These are phyloP conservation scores for Vannuccia rotundouncinata DNA, from an alignment of 2,888 invertebrate species.

Conservation along the genomic window DNA sequence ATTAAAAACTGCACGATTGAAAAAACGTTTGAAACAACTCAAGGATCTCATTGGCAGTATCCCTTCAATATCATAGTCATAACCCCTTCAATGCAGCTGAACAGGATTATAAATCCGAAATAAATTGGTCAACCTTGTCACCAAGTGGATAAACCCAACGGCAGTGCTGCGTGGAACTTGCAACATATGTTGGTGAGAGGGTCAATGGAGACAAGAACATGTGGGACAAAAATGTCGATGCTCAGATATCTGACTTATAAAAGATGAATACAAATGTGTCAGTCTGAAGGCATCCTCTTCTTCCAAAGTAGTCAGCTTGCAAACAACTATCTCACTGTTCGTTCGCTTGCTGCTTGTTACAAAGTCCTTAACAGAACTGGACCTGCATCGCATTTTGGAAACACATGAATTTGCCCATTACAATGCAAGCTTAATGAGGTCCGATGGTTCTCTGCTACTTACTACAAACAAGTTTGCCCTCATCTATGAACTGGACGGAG, in stretches of 20 bases:
- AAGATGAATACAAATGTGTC: not conserved
- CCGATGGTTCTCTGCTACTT: constrained; percentile 17
- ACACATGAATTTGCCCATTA: constrained; percentile 28
- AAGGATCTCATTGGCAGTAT: not conserved
- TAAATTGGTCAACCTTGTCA: constrained; percentile 34
- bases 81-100: constrained; percentile 5
- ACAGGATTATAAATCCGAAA: not conserved
- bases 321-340: no score
- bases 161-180: constrained; percentile 25
- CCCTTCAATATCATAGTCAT: no score
- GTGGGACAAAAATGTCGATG: constrained; percentile 34
- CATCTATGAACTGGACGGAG: no score
- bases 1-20: constrained; percentile 1
- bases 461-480: constrained; percentile 15
- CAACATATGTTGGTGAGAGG: not conserved
- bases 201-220: not conserved
- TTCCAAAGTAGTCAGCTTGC: not conserved
- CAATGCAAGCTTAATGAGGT: constrained; percentile 21
- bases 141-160: constrained; percentile 35
- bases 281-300: constrained; percentile 25
- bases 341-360: constrained; percentile 30
- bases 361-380: constrained; percentile 32
- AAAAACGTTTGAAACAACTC: not conserved
- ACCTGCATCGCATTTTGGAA: not conserved
- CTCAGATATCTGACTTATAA: constrained; percentile 31